Evolutionary conservation across 2,113 vertebrate genomes (phyloP).

Genomic region (Synchiropus splendidus): DNA sequence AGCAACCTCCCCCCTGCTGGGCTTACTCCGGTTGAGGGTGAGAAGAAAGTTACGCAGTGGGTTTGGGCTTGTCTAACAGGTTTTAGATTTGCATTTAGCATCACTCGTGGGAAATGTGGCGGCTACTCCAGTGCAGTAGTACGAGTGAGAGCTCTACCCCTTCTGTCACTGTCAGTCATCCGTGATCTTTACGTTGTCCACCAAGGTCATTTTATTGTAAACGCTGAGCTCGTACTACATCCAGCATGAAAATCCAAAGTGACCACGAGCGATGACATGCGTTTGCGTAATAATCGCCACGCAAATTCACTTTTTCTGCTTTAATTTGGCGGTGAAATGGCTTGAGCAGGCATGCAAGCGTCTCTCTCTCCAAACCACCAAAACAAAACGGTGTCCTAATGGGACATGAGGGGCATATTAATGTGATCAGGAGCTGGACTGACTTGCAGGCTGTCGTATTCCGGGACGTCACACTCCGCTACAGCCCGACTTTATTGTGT

Average conservation of each 20-base stretch:
- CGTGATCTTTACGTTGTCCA: slow-evolving; percentile 46
- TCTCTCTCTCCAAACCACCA: slow-evolving; percentile 25
- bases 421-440: slow-evolving; percentile 40
- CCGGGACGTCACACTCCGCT: slow-evolving; percentile 46
- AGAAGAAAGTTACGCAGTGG: slow-evolving; percentile 65
- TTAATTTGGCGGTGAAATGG: slow-evolving; percentile 1
- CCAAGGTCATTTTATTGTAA: slow-evolving; percentile 62
- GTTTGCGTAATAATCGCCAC: no score
- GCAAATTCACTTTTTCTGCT: no score
- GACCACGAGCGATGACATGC: slow-evolving; percentile 2
- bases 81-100: slow-evolving; percentile 10
- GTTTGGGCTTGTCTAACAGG: slow-evolving; percentile 56
- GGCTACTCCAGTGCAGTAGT: neutral
- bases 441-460: slow-evolving; percentile 43
- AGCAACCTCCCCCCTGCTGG: slow-evolving; percentile 34
- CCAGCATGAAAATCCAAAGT: slow-evolving; percentile 8
- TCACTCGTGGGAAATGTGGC: neutral
- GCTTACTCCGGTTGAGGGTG: slow-evolving; percentile 41
- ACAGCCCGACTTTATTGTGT: slow-evolving; percentile 42
- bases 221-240: neutral
- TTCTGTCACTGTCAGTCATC: slow-evolving; percentile 21
- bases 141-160: slow-evolving; percentile 18
- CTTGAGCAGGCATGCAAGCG: slow-evolving; percentile 13
- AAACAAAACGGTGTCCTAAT: slow-evolving; percentile 41
- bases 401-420: slow-evolving; percentile 60